Base-by-base conservation (phyloP, 1,140 invertebrate genomes). In the Heliconius hewitsoni region DNA sequence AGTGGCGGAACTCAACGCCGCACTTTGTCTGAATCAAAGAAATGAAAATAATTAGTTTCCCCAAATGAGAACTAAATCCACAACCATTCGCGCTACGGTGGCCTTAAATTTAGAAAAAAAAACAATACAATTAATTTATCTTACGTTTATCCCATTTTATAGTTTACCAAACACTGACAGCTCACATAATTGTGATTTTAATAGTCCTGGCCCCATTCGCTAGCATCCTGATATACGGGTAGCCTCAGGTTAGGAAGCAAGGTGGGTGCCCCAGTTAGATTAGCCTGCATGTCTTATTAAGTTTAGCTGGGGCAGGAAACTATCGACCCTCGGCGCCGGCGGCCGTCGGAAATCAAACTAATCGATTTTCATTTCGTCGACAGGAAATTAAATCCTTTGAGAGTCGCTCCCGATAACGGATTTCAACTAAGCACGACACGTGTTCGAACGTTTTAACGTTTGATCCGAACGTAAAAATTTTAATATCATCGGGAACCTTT, bases 371-470 rank as follows among this genome's bases (percentile, higher is more conserved):
- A 93, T 94, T 94, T 91, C 88, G 88, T 82, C 86, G 88, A 87
- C 90, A 90, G 93, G 91, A 94, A 94, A 93, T 94, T 93, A 93
- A 94, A 93, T 93, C 91, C 90, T 94, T 93, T 93, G 90, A 91
- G 89, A 91, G 82, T 87, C 90, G 88, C 88, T 87, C 86, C 82
- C 87, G 90, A 94, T 93, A 92, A 90, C 88, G 90, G 89, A 90
- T 91, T 93, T 90, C 85, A 86, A 86, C 88, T 93, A 90, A 93
- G 89, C 89, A 89, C 87, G 91, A 94, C 92, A 94, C 93, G 91
- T 94, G 93, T 90, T 91, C 87, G 76, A 81, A 85, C 83, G 72
- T 81, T 81, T 57, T 74, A 83, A 55, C 82, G 77, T 83, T 78
- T 71, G 80, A 79, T 76, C 74, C 81, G 74, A 83, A 82, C 74